Evolutionary conservation across 2,888 invertebrate species (phyloP).

Genomic region (Cheilosia scutellata): DNA sequence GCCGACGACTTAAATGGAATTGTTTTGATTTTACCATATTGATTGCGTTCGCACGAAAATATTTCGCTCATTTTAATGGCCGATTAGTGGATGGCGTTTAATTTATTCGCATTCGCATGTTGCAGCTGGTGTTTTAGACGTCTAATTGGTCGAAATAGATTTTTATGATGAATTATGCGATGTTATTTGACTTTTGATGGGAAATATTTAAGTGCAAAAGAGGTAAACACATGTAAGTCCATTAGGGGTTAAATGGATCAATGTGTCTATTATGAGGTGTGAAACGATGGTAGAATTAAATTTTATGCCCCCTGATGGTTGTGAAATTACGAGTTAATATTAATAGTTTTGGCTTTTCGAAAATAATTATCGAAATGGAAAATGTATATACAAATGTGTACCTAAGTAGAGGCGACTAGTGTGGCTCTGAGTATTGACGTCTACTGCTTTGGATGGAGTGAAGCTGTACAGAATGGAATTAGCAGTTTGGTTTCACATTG

Average conservation of each 20-base stretch:
- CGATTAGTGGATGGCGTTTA: constrained; percentile 71
- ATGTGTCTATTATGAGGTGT: constrained; percentile 23
- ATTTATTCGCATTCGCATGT: constrained; percentile 66
- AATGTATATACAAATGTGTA: no score
- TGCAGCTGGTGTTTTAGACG: constrained; percentile 64
- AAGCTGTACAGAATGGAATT: no score
- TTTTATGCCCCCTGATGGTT: neutral
- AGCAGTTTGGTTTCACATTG: no score
- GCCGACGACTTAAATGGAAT: constrained; percentile 64
- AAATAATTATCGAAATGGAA: no score
- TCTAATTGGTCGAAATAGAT: constrained; percentile 53
- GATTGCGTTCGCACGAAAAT: constrained; percentile 67
- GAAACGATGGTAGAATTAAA: constrained; percentile 3
- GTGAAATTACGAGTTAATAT: no score
- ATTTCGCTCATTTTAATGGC: constrained; percentile 66
- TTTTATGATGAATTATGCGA: constrained; percentile 56
- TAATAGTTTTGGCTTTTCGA: no score
- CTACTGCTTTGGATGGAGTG: no score
- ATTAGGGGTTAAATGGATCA: constrained; percentile 3
- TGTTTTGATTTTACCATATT: constrained; percentile 70
- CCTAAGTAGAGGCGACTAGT: no score
- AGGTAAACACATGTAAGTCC: constrained; percentile 6
- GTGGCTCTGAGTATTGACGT: no score
- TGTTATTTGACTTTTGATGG: constrained; percentile 46
- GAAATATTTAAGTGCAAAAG: constrained; percentile 17